Base-by-base conservation (phyloP, 2,797 vertebrate genomes). In the Orientallactaga sibirica region DNA sequence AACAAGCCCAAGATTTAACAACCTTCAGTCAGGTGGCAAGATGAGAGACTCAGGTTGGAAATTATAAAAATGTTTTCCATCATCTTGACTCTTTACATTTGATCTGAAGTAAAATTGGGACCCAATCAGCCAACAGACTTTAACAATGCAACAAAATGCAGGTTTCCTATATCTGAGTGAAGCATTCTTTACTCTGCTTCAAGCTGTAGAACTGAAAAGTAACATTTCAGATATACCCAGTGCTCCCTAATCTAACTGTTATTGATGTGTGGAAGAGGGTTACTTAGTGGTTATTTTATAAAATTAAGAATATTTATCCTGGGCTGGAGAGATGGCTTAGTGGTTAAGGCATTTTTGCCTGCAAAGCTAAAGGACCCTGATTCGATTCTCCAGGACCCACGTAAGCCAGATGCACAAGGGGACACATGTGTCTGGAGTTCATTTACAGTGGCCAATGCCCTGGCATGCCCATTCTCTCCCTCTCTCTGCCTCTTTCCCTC, bases 1-100 rank as follows among this genome's bases (percentile, higher is more conserved):
- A 81, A 78, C 16, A 70, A 80, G 48, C 24, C 55, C 27, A 83
- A 90, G 37, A 3, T 62, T 91, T 62, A 18, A 77, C 2, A 61
- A 43, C 18, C 16, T 78, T 91, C 15, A 20, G 24, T 62, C 25
- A 19, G n/a, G 74, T 22, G 75, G 73, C 19, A n/a, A 89, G 8
- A 83, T 3, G 19, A 96, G 9, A 62, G 11, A 73, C 2, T 83
- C 25, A 16, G 16, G 2, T 2, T 55, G 19, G 52, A 87, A 84
- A 94, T 84, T 2, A 25, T 25, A 87, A 62, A 27, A 87, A 33
- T 27, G 64, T 93, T 22, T 74, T 80, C 90, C 62, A 84, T 64
- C 5, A 11, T 81, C 86, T 82, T 74, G 58, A 27, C 3, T 77
- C 41, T 70, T 61, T 73, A 86, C 6, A 83, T 82, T 88, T 83